Percentiles rank a stretch among this genome's conserved stretches.
These are phyloP conservation scores for Latrodectus hesperus DNA, from an alignment of 2,888 invertebrate genomes.

Conservation along the genomic window DNA sequence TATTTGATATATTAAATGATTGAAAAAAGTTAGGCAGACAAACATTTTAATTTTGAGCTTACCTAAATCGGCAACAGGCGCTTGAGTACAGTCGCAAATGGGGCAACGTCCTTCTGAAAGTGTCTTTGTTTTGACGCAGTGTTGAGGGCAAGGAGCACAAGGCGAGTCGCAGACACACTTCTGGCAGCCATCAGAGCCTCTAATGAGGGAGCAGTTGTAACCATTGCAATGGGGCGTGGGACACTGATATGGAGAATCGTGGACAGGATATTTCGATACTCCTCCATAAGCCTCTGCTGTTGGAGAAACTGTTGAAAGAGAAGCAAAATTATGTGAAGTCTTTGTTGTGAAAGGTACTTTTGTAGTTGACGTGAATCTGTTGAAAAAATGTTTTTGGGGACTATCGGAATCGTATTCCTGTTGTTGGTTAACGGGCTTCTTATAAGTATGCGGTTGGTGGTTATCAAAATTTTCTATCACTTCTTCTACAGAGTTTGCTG, in stretches of 20 bases:
- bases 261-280: conserved; percentile 3
- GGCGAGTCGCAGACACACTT: conserved; percentile 65
- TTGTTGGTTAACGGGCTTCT: conserved; percentile 17
- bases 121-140: conserved; percentile 66
- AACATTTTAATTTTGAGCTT: no score
- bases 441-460: conserved; percentile 43
- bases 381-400: not conserved
- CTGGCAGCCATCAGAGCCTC: conserved; percentile 63
- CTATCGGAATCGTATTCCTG: not conserved
- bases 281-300: conserved; percentile 46
- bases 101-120: conserved; percentile 60
- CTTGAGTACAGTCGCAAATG: conserved; percentile 60
- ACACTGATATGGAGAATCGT: conserved; percentile 53
- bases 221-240: conserved; percentile 67
- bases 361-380: conserved; percentile 1
- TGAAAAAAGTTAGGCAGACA: no score
- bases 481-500: not conserved
- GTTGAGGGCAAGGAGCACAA: conserved; percentile 60
- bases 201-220: conserved; percentile 60
- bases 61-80: not conserved
- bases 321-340: conserved; percentile 39
- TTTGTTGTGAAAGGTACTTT: conserved; percentile 19
- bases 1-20: no score
- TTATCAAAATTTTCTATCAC: conserved; percentile 55
- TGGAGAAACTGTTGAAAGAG: conserved; percentile 61